Conservation (phyloP, 2,797 vertebrate species). For the Peromyscus aztecus region DNA sequence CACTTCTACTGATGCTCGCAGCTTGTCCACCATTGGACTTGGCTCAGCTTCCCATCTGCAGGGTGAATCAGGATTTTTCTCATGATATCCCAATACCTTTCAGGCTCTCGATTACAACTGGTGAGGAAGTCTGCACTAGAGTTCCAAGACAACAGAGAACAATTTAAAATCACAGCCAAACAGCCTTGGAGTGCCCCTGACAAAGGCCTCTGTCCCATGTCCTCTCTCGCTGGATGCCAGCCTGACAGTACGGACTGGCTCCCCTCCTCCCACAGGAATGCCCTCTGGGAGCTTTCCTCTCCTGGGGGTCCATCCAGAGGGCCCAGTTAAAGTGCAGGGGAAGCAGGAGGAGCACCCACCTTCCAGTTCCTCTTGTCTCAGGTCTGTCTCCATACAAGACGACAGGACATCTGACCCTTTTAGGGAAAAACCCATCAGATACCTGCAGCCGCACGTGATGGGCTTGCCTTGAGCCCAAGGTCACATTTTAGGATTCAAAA, state of each 20-base stretch:
- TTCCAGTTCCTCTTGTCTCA: background rate
- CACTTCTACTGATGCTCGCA: background rate
- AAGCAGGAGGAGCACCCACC: background rate
- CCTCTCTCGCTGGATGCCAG: background rate
- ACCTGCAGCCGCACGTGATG: background rate
- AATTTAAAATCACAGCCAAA: background rate
- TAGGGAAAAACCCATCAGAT: background rate
- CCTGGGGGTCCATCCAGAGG: background rate
- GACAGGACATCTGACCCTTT: background rate
- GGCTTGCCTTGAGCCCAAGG: background rate
- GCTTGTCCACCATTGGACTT: background rate
- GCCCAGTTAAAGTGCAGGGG: background rate
- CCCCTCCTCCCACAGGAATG: background rate
- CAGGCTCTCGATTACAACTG: background rate
- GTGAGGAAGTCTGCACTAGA: background rate
- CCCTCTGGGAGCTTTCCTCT: background rate
- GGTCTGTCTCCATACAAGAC: background rate
- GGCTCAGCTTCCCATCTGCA: background rate
- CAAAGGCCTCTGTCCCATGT: background rate
- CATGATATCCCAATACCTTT: background rate
- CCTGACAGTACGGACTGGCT: background rate
- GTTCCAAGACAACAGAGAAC: background rate
- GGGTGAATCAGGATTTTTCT: background rate
- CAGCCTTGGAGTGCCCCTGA: background rate
- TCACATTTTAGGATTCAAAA: background rate